A percentile compares a stretch with the other conserved stretches of the same genome.
Conservation (phyloP, 2,888 invertebrate species). For the Margaritifera margaritifera region DNA sequence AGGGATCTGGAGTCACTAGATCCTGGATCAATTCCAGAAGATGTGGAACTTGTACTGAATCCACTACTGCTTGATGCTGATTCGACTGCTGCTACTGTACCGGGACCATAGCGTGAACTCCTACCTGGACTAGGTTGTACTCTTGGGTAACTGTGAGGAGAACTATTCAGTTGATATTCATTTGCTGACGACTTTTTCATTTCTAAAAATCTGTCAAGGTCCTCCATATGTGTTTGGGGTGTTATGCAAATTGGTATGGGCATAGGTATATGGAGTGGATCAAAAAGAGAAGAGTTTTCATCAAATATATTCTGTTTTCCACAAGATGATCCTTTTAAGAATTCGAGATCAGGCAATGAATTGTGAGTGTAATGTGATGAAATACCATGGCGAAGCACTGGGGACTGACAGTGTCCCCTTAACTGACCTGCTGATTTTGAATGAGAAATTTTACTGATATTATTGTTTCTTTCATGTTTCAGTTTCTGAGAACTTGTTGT, state of each 20-base stretch:
- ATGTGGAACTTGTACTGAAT: constrained; percentile 55
- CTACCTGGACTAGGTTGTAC: background rate
- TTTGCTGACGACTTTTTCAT: too few relatives aligned
- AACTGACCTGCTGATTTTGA: constrained; percentile 37
- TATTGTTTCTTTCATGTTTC: constrained; percentile 10
- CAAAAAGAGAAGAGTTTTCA: constrained; percentile 52
- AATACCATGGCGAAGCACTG: constrained; percentile 41
- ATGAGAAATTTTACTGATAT: constrained; percentile 26
- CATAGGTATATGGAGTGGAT: constrained; percentile 48
- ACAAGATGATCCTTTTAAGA: constrained; percentile 34
- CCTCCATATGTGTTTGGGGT: constrained; percentile 37
- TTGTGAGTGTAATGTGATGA: constrained; percentile 54
- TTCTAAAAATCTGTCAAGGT: constrained; percentile 15
- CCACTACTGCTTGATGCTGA: constrained; percentile 57
- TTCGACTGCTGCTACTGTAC: constrained; percentile 17
- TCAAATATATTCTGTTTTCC: constrained; percentile 2
- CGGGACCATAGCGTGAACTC: background rate
- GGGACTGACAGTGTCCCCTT: constrained; percentile 34
- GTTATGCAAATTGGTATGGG: constrained; percentile 45
- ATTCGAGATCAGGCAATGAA: constrained; percentile 63
- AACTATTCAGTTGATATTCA: too few relatives aligned
- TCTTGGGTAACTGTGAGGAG: too few relatives aligned
- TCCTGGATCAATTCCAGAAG: constrained; percentile 57
- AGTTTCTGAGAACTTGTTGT: too few relatives aligned
- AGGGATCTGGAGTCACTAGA: constrained; percentile 46